Evolutionary conservation across 2,797 vertebrate genomes (phyloP).

Genomic region (Malurus splendens): DNA sequence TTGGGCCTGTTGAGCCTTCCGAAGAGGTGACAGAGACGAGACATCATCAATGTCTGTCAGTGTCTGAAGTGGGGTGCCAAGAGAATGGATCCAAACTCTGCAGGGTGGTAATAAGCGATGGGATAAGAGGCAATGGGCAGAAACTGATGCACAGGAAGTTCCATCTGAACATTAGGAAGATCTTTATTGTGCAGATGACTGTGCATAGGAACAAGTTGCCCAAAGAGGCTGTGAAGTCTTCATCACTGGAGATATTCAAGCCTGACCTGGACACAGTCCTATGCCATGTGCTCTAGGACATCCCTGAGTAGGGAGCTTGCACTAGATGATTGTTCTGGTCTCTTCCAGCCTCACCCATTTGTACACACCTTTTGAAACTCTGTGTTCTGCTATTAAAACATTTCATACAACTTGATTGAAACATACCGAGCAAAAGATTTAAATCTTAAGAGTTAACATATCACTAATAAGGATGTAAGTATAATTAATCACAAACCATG

Average conservation of each 20-base stretch:
- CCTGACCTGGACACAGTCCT: not conserved
- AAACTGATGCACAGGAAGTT: not conserved
- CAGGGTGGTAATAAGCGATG: not conserved
- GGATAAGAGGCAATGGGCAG: not conserved
- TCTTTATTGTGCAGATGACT: not conserved
- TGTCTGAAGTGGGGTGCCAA: not conserved
- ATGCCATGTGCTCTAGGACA: not conserved
- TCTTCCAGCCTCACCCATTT: not conserved
- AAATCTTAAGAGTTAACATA: not conserved
- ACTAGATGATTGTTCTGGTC: not conserved
- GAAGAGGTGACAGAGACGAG: not conserved
- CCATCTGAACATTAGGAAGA: not conserved
- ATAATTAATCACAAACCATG: not conserved
- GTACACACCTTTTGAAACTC: not conserved
- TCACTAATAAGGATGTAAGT: not conserved
- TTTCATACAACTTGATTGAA: not conserved
- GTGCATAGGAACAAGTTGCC: not conserved
- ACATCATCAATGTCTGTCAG: not conserved
- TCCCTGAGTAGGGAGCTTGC: not conserved
- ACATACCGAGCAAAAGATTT: not conserved
- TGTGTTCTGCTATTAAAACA: not conserved
- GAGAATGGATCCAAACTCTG: not conserved
- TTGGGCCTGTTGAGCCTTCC: not conserved
- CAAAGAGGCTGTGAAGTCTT: not conserved
- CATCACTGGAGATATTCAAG: not conserved